Base-by-base conservation (phyloP, 2,113 vertebrate genomes). In the Cathartes aura region DNA sequence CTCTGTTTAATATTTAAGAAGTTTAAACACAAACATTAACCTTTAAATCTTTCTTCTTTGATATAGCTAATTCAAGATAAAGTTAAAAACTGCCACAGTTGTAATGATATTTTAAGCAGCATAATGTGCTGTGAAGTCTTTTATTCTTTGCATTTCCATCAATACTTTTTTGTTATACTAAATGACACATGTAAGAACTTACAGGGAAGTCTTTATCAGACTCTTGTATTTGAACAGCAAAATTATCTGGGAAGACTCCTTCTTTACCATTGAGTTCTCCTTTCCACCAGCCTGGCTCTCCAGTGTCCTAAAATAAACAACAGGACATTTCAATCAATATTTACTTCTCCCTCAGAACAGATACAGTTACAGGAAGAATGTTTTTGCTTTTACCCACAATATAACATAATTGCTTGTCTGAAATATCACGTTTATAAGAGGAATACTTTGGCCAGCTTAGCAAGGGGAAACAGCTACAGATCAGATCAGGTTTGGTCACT, bases 221-320 rank as follows among this genome's bases (percentile, higher is more conserved):
- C 36, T 99, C 99, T 78, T 97, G 96, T 94, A 99, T 97, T 90
- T 98, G 94, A 97, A 96, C 11, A 64, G 99, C 99, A 96, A 99
- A 99, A 94, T 99, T 99, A 93, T 99, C 99, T 60, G 99, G 99
- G 95, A 99, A 99, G 67, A 99, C 98, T 12, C 99, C 99, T 95
- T 99, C 98, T 98, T 95, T 99, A 50, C 99, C 99, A 56, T 97
- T 99, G 30, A 99, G 91, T 82, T 99, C 99, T 60, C 99, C 99
- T 97, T 97, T 99, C 99, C 99, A 99, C 99, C 99, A 99, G 86
- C 99, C 99, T 6, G 97, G 87, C 85, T 99, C 99, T 68, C 99
- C 99, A 59, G 99, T 99, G 74, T 99, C 99, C 99, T 99, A 96
- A 93, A 97, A 96, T 5, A 97, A 91, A 68, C n/a, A 97, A 80